Percentiles rank a stretch among this genome's conserved stretches.
Conservation (phyloP, 2,888 invertebrate genomes). For the Anaspis maculata region DNA sequence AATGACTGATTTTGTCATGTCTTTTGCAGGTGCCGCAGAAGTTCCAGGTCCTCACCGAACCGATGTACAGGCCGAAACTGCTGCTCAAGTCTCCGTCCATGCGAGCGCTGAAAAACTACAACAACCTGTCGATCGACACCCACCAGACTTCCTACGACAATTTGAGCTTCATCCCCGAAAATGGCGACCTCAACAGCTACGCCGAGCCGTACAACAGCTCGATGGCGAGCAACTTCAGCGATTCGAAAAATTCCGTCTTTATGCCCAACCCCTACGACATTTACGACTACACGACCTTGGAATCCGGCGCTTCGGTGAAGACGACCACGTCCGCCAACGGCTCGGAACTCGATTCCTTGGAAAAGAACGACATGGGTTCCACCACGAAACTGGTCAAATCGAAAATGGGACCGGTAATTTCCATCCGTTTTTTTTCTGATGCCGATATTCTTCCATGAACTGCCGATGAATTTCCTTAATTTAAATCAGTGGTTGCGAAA, state of each 20-base stretch:
- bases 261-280: slow-evolving; percentile 23
- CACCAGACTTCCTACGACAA: slow-evolving; percentile 26
- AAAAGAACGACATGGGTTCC: slow-evolving; percentile 34
- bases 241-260: slow-evolving; percentile 16
- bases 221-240: too few relatives aligned
- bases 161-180: slow-evolving; percentile 28
- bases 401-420: too few relatives aligned
- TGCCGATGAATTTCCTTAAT: neutral
- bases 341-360: slow-evolving; percentile 29
- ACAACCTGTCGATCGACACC: slow-evolving; percentile 28
- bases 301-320: slow-evolving; percentile 28
- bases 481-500: neutral
- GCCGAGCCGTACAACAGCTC: slow-evolving; percentile 18
- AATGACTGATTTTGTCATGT: too few relatives aligned
- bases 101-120: slow-evolving; percentile 36
- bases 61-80: slow-evolving; percentile 22
- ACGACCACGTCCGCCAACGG: slow-evolving; percentile 23
- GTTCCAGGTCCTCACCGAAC: slow-evolving; percentile 15
- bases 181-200: slow-evolving; percentile 17
- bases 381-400: slow-evolving; percentile 33
- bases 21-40: slow-evolving; percentile 23
- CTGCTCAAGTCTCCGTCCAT: slow-evolving; percentile 34
- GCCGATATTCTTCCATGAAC: too few relatives aligned
- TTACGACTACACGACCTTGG: slow-evolving; percentile 30
- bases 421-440: too few relatives aligned